phyloP scores from a whole-genome alignment of 2,888 invertebrate genomes.

The Eristalinus sepulchralis region DNA sequence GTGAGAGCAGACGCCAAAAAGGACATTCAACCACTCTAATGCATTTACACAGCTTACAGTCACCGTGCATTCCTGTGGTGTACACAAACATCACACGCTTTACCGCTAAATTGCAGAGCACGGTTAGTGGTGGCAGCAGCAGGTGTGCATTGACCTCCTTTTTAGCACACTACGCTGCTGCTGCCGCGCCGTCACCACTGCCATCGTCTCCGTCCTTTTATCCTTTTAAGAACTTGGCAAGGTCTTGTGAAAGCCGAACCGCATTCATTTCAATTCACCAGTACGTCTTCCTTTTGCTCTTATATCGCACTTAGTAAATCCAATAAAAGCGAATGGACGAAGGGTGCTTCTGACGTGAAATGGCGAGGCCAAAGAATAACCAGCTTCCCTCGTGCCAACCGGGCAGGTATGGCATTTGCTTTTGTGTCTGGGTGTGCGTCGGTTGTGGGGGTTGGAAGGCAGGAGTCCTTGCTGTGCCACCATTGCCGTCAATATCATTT shows the following conservation, averaged over 20 bases:
- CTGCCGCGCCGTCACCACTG: not conserved
- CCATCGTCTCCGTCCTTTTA: slow-evolving; percentile 13
- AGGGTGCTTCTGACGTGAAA: slow-evolving; percentile 6
- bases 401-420: not conserved
- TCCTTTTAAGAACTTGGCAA: slow-evolving; percentile 62
- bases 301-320: slow-evolving; percentile 70
- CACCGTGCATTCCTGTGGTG: slow-evolving; percentile 35
- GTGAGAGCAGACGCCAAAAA: slow-evolving; percentile 47
- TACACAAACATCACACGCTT: slow-evolving; percentile 13
- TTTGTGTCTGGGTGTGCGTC: not conserved
- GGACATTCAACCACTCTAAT: slow-evolving; percentile 63
- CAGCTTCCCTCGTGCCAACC: not conserved
- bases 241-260: slow-evolving; percentile 39
- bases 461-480: too few relatives aligned
- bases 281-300: slow-evolving; percentile 53
- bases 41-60: slow-evolving; percentile 47
- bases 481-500: too few relatives aligned
- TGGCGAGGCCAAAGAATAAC: not conserved
- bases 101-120: not conserved
- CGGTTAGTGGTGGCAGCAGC: slow-evolving; percentile 39
- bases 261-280: slow-evolving; percentile 67
- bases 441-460: not conserved
- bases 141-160: slow-evolving; percentile 68
- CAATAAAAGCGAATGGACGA: slow-evolving; percentile 67
- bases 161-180: slow-evolving; percentile 22